Evolutionary conservation across 2,888 invertebrate genomes (phyloP), one percentile per base, ranked within the genome.

Genomic region (Erpobdella octoculata): DNA sequence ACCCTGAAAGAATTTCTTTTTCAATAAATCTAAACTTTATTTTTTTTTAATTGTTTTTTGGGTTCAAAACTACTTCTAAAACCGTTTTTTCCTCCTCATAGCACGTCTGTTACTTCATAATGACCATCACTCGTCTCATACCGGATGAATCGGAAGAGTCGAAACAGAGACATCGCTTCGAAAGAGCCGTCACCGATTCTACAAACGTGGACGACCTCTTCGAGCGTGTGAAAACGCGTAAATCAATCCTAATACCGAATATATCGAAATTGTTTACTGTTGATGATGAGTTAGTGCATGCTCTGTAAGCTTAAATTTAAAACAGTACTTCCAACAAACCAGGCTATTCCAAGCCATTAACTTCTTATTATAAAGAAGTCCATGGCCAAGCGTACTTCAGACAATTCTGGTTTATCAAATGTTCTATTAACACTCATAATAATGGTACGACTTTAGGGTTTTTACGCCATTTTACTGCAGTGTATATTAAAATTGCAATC

Each of bases 41-140:
- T 8, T 15, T 36, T 15, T 18, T 9, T 12, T 12, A 15, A 18
- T 3, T 25, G 0, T 66, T 33, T 66, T 4, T 3, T 1, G n/a
- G 8, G 8, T 18, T 8, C n/a, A 25, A 28, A 28, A 38, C 6
- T 6, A 66, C 15, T 8, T 21, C 15, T 4, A 37, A 3, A 66
- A 18, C 18, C 25, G 25, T 1, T 9, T 62, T 12, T n/a, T 5
- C n/a, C 18, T 35, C 12, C n/a, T n/a, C 53, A 9, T 84, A 91
- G 91, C 91, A 92, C 81, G 86, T 77, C 31, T 78, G 81, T n/a
- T 78, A 94, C 80, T 90, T 92, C 0, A 90, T 94, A 28, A 88
- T 90, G 68, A 94, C 93, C 92, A 88, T 92, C 74, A 88, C 90
- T 73, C 93, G 93, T 91, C 88, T 92, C 75, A 93, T 97, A 77